Evolutionary conservation across 2,797 vertebrate genomes (phyloP), one percentile per base, ranked within the genome.

Genomic region (Gallinago nigripennis): DNA sequence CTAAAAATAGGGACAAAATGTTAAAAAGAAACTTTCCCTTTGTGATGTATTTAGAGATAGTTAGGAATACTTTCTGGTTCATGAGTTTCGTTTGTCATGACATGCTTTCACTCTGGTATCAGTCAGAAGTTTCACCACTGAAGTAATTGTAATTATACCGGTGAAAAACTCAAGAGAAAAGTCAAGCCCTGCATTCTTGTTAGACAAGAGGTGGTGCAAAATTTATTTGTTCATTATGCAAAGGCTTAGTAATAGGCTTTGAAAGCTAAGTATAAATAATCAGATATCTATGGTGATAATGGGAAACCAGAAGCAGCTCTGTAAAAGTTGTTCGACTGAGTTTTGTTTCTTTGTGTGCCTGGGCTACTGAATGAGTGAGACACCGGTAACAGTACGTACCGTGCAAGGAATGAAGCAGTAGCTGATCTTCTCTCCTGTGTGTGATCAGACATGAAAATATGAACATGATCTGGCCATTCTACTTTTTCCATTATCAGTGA

Each of bases 361-460:
- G 68, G 48, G 71, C 28, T 84, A 19, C 25, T 13, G 50, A 39
- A 50, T 8, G 28, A 56, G 28, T 27, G 25, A 30, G 15, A 33
- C 0, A 0, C 33, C 0, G 0, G 39, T 73, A 78, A 27, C 41
- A 37, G 11, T 28, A 16, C 18, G 12, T 46, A 48, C 31, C 28
- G 1, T 65, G 61, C 58, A 43, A 33, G 16, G 48, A 48, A 39
- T 33, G 23, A 64, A 78, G 45, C 61, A 45, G 54, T 8, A 72
- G 39, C 37, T 81, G 33, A 46, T 73, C 45, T 58, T 73, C 45
- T 58, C 28, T 75, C 23, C 58, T 1, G 70, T 1, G 0, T 30
- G 51, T 35, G 35, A 46, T 60, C 3, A 3, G 50, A 30, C 9
- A 16, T 27, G 35, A 70, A 92, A 86, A 37, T 76, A 33, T 1